Evolutionary conservation across 2,113 vertebrate species (phyloP), one percentile per base, ranked within the genome.

Genomic region (Saccopteryx leptura): DNA sequence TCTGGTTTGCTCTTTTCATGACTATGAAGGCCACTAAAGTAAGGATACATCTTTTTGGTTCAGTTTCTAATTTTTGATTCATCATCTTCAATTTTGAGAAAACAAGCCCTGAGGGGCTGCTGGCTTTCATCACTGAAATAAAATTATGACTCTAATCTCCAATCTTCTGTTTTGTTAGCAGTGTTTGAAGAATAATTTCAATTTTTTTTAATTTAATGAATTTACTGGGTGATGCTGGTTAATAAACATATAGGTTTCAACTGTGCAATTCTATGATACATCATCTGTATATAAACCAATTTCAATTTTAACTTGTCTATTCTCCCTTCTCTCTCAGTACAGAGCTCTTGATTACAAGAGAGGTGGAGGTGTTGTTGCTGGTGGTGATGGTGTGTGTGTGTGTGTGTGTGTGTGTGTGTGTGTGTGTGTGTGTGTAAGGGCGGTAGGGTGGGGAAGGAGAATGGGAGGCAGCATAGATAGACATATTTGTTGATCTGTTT

Each of bases 401-500:
- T 92, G 56, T 71, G 58, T 54, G 84, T 21, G 56, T 46, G 18
- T 81, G 6, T 75, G 54, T 33, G 54, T 26, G 13, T 90, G 63
- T 66, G 46, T 69, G 14, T n/a, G 48, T 60, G 50, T 28, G 8
- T n/a, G 46, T 78, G 14, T 46, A 9, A 65, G 74, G 31, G 19
- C 68, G 90, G 17, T 46, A 12, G 4, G 13, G 2, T 56, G n/a
- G 50, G 9, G 50, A n/a, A 60, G 9, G 11, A 56, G n/a, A 60
- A 94, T 84, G 61, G 52, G 76, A 96, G 90, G 95, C 87, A 90
- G 94, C 91, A 89, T 86, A 94, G 68, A 98, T 18, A 76, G 81
- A 80, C 89, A 88, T 94, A 75, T 90, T 97, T 95, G 94, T 96
- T 97, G 97, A 98, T 98, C 96, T 96, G 96, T 96, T 97, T 98